Evolutionary conservation across 2,888 invertebrate genomes (phyloP), one percentile per base, ranked within the genome.

Genomic region (Patella caerulea): DNA sequence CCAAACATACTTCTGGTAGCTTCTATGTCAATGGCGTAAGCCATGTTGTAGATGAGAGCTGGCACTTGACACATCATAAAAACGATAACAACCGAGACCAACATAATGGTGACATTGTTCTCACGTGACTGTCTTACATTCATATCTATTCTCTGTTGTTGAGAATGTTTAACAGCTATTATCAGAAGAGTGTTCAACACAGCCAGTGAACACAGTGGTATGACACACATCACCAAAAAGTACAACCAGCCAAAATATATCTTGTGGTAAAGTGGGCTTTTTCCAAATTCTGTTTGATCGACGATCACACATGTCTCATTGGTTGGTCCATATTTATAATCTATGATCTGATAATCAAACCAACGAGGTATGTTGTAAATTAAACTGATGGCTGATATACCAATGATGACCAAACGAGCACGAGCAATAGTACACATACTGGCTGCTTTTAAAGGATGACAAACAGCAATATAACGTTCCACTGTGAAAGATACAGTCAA

Each of bases 201-300:
- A 72, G 97, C 96, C 85, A 98, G 93, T 82, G 96, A 95, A 77
- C 95, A 93, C 92, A 99, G 97, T 3, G 99, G 99, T 86, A 98
- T 94, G 86, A 97, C 94, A 92, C 98, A 98, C 94, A 98, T 96
- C 87, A 98, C 95, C 82, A 98, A 94, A 87, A 98, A 94, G 92
- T 98, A 98, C 93, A 97, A 94, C 96, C 98, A 98, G 91, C 97
- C 95, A 82, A 97, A 96, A 93, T 98, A 99, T 70, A 98, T 94
- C 65, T 94, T 86, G 74, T 87, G 94, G 93, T 98, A 98, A 0
- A 94, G 92, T 45, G 93, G 93, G 90, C 96, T 94, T 80, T 94
- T 93, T 81, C 97, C 94, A 83, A 96, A 91, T 24, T 93, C 91
- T 76, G 96, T 94, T 14, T 95, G 94, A 17, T 93, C 92, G 14